Evolutionary conservation across 1,140 invertebrate genomes (phyloP), one percentile per base, ranked within the genome.

Genomic region (Drosophila sulfurigaster): DNA sequence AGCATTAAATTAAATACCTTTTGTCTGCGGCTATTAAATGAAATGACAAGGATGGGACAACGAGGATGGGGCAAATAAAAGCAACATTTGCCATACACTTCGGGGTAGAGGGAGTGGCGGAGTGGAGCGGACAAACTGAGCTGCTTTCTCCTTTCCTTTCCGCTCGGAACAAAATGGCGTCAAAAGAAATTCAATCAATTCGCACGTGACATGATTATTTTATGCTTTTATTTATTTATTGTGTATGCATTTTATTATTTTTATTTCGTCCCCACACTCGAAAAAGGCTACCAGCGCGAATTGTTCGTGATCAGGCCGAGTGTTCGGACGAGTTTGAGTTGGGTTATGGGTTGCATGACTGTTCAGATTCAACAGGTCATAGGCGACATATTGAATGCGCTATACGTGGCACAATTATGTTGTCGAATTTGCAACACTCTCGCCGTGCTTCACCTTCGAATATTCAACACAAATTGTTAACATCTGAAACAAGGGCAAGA

Each of bases 191-290:
- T 87, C 82, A 87, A 87, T 87, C 82, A 86, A 87, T 82, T 86
- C 82, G 82, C 82, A 86, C 82, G 82, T 86, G 82, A 86, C 82
- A 86, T 86, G 82, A 86, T 86, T 86, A 86, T 87, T 87, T 87
- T 82, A 86, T 87, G 82, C 58, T 78, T 81, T 86, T 82, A 76
- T 85, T 85, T 85, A 85, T 86, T 81, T 86, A 76, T 86, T 67
- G 75, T 75, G 67, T 75, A 78, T 81, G 71, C 75, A 85, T 85
- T 85, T 85, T 81, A 78, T 78, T 74, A 80, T 77, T 78, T 78
- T 81, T 78, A 15, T 49, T 58, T 75, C 49, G 15, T 58, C 16
- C 8, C 20, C 20, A 25, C 20, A 25, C 20, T 25, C 20, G 16
- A 66, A 59, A 60, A 38, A 13, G 45, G 43, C 52, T 62, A 10